Evolutionary conservation across 1,140 invertebrate genomes (phyloP), one percentile per base, ranked within the genome.

Genomic region (Octopus bimaculoides): DNA sequence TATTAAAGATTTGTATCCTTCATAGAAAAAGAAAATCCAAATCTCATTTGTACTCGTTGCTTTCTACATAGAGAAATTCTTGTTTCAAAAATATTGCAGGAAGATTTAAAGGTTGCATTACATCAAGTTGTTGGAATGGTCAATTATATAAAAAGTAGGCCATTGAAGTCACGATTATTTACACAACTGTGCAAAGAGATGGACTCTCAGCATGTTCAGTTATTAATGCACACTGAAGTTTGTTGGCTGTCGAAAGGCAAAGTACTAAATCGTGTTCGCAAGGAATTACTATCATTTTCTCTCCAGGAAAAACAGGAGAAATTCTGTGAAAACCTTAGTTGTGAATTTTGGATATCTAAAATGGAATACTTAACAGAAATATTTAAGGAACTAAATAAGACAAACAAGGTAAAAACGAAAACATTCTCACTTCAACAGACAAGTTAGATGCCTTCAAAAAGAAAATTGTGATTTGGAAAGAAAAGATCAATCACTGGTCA

Each of bases 211-310:
- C 0, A 41, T 41, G 26, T 41, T 41, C 26, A 41, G 26, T 41
- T 41, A 2, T 41, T 41, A 41, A 41, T 41, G 26, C 26, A 41
- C 26, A 41, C 26, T 41, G 61, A 66, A 66, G 61, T 1, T 14
- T 1, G 61, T 1, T 66, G 61, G 61, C 61, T 66, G n/a, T 66
- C 3, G n/a, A 66, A n/a, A n/a, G 10, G 61, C 12, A 66, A 66
- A 66, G 61, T 1, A n/a, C n/a, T 66, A n/a, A 12, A n/a, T 66
- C 61, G 3, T 66, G 61, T 66, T 66, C 10, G n/a, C 10, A n/a
- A 66, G n/a, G 61, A 66, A 66, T 66, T 66, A n/a, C n/a, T 66
- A 66, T 12, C n/a, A 66, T 66, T 66, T 66, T 66, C n/a, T 66
- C n/a, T 12, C 10, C 10, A 66, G 61, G 61, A 66, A 66, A n/a